phyloP scores from a whole-genome alignment of 1,140 invertebrate species.

The Pygmarrhopalites habei region DNA sequence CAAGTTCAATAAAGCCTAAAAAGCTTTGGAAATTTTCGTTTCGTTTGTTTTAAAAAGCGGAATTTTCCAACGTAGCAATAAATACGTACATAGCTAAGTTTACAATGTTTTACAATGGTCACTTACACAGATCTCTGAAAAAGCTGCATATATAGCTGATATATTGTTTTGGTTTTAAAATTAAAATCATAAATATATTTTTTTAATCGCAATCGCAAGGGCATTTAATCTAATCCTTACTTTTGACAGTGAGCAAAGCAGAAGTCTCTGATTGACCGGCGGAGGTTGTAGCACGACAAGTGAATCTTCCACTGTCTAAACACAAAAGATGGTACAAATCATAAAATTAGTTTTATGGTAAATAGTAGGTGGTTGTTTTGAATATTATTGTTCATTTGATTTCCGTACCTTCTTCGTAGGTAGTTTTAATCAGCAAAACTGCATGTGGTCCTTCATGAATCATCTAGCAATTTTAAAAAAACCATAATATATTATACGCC shows the following conservation, averaged over 20 bases:
- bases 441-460: slow-evolving; percentile 83
- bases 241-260: slow-evolving; percentile 90
- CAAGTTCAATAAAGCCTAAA: slow-evolving; percentile 13
- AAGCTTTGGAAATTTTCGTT: slow-evolving; percentile 14
- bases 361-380: too few relatives aligned
- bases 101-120: slow-evolving; percentile 18
- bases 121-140: slow-evolving; percentile 14
- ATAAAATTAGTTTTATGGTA: too few relatives aligned
- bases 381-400: too few relatives aligned
- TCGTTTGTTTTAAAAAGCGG: slow-evolving; percentile 8
- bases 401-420: slow-evolving; percentile 88
- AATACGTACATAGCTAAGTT: slow-evolving; percentile 10
- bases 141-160: slow-evolving; percentile 13
- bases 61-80: slow-evolving; percentile 10
- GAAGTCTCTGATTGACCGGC: slow-evolving; percentile 85
- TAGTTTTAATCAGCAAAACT: slow-evolving; percentile 79
- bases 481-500: neutral
- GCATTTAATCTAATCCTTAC: slow-evolving; percentile 67
- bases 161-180: neutral
- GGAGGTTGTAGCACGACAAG: slow-evolving; percentile 79
- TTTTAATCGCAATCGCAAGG: slow-evolving; percentile 13
- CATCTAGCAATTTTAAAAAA: slow-evolving; percentile 55
- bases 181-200: neutral
- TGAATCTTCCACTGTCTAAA: slow-evolving; percentile 68
- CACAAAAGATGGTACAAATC: too few relatives aligned